phyloP scores from a whole-genome alignment of 23 tunicate species.

The Trididemnum nubilum region DNA sequence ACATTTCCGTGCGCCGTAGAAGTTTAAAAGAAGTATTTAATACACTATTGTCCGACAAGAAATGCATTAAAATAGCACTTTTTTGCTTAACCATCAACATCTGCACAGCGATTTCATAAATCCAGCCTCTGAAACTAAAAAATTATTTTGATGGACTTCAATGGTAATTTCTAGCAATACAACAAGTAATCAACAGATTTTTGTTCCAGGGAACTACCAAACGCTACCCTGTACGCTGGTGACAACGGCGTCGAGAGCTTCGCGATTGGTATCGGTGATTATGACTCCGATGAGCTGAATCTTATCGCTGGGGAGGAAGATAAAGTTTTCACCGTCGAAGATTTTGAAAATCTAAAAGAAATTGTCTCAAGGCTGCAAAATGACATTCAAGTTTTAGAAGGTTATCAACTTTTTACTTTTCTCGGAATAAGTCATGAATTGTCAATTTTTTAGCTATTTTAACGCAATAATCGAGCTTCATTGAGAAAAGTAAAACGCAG shows the following conservation, averaged over 20 bases:
- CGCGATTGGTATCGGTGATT: conserved; percentile 80
- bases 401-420: conserved; percentile 35
- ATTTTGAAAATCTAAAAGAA: conserved; percentile 61
- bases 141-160: too few relatives aligned
- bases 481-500: not conserved
- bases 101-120: too few relatives aligned
- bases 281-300: conserved; percentile 39
- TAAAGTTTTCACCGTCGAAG: conserved; percentile 69
- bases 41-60: too few relatives aligned
- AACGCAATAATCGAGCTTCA: not conserved
- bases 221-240: conserved; percentile 48
- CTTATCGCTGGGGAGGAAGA: conserved; percentile 61
- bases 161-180: too few relatives aligned
- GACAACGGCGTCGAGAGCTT: conserved; percentile 58
- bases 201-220: conserved; percentile 43
- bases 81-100: too few relatives aligned
- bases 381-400: conserved; percentile 76
- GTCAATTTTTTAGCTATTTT: not conserved
- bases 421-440: not conserved
- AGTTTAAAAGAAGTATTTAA: too few relatives aligned
- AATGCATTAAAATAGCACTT: too few relatives aligned
- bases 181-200: too few relatives aligned
- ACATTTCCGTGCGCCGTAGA: too few relatives aligned
- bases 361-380: conserved; percentile 63
- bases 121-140: too few relatives aligned